Evolutionary conservation across 2,113 vertebrate species (phyloP).

Genomic region (Petaurus breviceps): DNA sequence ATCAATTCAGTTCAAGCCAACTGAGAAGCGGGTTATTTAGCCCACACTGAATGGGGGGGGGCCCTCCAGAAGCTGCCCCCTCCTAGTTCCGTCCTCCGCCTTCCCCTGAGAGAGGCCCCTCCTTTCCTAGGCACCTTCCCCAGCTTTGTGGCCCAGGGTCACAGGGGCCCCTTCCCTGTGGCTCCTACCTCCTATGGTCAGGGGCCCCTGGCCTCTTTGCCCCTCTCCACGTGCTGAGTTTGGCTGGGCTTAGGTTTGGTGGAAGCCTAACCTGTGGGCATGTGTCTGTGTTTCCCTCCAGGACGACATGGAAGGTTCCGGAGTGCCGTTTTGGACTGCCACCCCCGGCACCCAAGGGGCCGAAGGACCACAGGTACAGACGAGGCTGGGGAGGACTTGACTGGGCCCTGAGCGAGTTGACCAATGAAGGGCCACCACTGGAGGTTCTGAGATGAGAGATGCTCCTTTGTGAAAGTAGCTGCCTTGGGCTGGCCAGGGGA

Average conservation of each 20-base stretch:
- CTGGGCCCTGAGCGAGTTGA: not conserved
- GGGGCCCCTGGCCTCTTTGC: not conserved
- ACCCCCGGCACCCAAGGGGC: slow-evolving; percentile 84
- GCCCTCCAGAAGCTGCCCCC: too few relatives aligned
- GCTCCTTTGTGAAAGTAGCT: too few relatives aligned
- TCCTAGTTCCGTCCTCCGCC: too few relatives aligned
- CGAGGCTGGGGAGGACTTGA: not conserved
- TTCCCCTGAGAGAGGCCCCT: too few relatives aligned
- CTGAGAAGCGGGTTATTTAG: too few relatives aligned
- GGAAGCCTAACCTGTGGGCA: not conserved
- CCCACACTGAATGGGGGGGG: too few relatives aligned
- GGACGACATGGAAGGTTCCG: slow-evolving; percentile 96
- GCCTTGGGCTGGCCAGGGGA: accelerated
- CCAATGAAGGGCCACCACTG: accelerated
- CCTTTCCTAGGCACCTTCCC: too few relatives aligned
- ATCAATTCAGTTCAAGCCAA: too few relatives aligned
- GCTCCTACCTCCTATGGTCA: not conserved
- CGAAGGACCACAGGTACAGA: slow-evolving; percentile 86
- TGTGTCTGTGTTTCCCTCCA: slow-evolving; percentile 61
- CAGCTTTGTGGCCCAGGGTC: too few relatives aligned
- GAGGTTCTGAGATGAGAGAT: not conserved
- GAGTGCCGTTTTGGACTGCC: slow-evolving; percentile 72
- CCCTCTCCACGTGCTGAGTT: too few relatives aligned
- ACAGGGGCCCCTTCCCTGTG: too few relatives aligned
- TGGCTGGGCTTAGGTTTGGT: not conserved